Base-by-base conservation (phyloP, 2,888 invertebrate genomes). In the Mythimna vitellina region DNA sequence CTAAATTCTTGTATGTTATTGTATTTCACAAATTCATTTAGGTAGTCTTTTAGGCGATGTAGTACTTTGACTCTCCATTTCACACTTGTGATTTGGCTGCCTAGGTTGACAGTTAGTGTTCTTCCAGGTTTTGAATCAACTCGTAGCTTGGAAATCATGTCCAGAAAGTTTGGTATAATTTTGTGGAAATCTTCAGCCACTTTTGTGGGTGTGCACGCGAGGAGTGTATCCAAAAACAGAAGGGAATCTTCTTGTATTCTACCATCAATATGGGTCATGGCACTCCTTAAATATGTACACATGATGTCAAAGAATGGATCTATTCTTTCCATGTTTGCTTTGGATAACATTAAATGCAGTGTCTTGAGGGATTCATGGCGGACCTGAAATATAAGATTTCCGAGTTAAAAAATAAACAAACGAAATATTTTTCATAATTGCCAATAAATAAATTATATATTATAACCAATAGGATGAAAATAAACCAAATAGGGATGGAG, bases 231-330 rank as follows among this genome's bases (percentile, higher is more conserved):
- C 25, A 99, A 93, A 81, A 99, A 97, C 1, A 97, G 90, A 0
- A 99, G 94, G 0, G 99, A 98, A 92, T 99, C 99, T 89, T 98
- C 98, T 89, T 98, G 98, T 78, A 99, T 97, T 65, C 97, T 96
- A 17, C 96, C 97, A 89, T 98, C 97, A 74, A 99, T 98, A 87
- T 99, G 98, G 0, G 99, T 99, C 98, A 99, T 98, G 0, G 98
- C 98, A 94, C 99, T 99, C 67, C 98, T 97, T 62, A 99, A 92
- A 91, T 98, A 98, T 1, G 98, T 98, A 29, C 98, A 97, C 75
- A 99, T 93, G 9, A 98, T 96, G 77, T 97, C 97, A 89, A 98
- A 98, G 91, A 98, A 98, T 14, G 99, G 98, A 56, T 96, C 91
- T 20, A 98, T 91, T 84, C 97, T 97, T 14, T 96, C 96, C 73